Evolutionary conservation across 2,113 vertebrate species (phyloP), one percentile per base, ranked within the genome.

Genomic region (Paedocypris sp.): DNA sequence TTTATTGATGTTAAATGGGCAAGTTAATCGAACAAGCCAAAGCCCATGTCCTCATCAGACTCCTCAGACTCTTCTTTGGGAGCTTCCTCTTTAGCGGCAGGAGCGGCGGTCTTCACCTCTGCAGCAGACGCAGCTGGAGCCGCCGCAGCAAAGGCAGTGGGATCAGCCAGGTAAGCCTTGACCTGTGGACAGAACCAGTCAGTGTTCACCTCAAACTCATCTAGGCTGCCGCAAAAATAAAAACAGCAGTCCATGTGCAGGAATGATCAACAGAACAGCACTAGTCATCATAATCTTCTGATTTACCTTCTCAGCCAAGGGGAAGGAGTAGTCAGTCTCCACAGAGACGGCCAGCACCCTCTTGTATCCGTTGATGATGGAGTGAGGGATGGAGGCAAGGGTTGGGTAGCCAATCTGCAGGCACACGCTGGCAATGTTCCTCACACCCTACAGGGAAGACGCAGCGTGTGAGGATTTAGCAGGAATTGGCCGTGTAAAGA

Each of bases 401-500:
- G 94, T 98, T 0, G 94, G 95, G 74, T 99, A 99, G n/a, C 93
- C 94, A 2, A 98, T 98, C 56, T 97, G 87, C 81, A 99, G 87
- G 52, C 91, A 98, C 11, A 99, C 85, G 0, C 95, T 97, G 64
- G 95, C 95, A 7, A 99, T 88, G 1, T 97, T 99, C 39, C 94
- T 90, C 59, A 99, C 94, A 52, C 95, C 94, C 95, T 99, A 63
- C 28, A 0, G 16, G 15, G 9, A 3, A 32, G 3, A 43, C n/a
- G n/a, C n/a, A n/a, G n/a, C 6, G n/a, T 4, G 9, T 2, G 12
- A 43, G 9, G 20, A 12, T 13, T 48, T 28, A 46, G 2, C 25
- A 19, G 1, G n/a, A 33, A 12, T 3, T 10, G 10, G 6, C 0
- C 1, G 12, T 10, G 26, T 45, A 33, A 5, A 51, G 4, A 2